Conservation (phyloP, 2,888 invertebrate species). For the Callinectes sapidus region DNA sequence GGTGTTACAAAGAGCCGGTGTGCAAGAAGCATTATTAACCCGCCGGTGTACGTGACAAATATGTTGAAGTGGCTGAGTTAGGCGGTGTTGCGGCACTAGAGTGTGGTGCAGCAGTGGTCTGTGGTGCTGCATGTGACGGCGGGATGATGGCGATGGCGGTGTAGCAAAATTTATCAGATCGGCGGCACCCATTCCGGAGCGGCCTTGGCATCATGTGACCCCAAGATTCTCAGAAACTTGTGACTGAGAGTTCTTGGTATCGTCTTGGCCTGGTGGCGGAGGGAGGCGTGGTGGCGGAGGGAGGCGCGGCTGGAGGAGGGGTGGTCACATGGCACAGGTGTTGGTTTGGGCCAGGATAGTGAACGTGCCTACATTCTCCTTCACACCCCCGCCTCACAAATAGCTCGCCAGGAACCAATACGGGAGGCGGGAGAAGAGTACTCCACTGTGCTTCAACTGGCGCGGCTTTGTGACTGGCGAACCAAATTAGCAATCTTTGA, state of each 20-base stretch:
- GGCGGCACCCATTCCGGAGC: neutral
- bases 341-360: neutral
- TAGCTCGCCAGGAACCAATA: neutral
- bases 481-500: neutral
- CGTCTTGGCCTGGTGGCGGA: neutral
- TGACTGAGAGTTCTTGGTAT: conserved; percentile 21
- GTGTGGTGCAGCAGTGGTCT: neutral
- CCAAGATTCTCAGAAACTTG: conserved; percentile 6
- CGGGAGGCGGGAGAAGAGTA: neutral
- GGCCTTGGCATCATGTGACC: conserved; percentile 21
- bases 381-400: neutral
- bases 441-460: neutral
- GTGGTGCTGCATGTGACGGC: neutral
- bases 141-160: neutral
- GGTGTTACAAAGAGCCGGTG: neutral
- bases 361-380: conserved; percentile 19
- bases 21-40: neutral
- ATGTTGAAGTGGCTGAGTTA: neutral
- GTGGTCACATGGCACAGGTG: neutral
- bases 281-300: neutral
- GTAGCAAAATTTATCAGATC: neutral
- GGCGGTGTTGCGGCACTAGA: neutral
- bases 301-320: neutral
- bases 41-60: neutral
- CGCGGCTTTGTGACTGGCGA: neutral